Base-by-base conservation (phyloP, 2,113 vertebrate species). In the Amblyopsis rosae region DNA sequence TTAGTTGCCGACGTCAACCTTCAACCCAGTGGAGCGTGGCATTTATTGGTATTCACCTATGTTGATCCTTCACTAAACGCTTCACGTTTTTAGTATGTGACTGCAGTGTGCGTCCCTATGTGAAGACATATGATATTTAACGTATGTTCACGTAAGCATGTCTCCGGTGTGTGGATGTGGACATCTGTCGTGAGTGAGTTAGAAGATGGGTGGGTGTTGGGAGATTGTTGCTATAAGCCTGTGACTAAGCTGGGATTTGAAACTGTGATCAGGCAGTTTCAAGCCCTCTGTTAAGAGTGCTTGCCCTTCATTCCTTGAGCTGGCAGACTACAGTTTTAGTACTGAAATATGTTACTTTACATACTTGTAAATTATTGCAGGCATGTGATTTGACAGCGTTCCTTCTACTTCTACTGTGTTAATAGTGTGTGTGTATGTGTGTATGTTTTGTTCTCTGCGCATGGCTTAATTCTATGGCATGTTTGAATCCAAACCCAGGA, bases 161-260 rank as follows among this genome's bases (percentile, higher is more conserved):
- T 41, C 35, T 41, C 35, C 35, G 5, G 35, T 41, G 35, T 41
- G 35, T 41, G 35, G 7, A 5, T 41, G 35, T 41, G 35, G 48
- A 56, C 3, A 53, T 65, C 79, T 66, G 80, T 72, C 70, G 70
- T 59, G 70, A 60, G 65, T 53, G 68, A 63, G 59, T 65, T 63
- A 46, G 45, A 53, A 63, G 70, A 62, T 75, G 80, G 88, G 84
- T 26, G 26, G 26, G 26, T 26, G 80, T 79, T 46, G 50, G 70
- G 87, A 74, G 82, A 82, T 86, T 79, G 84, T 90, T 67, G 74
- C 81, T 77, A 69, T 90, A 88, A 91, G 84, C 84, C 72, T 80
- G 67, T 80, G 81, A 81, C 76, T 89, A 91, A 90, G 82, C 80
- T 70, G 74, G 83, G 88, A 89, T 93, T 92, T 91, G 82, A 88